Conservation (phyloP, 53 echinoderm and acorn worm species). For the Temnopleurus reevesii region DNA sequence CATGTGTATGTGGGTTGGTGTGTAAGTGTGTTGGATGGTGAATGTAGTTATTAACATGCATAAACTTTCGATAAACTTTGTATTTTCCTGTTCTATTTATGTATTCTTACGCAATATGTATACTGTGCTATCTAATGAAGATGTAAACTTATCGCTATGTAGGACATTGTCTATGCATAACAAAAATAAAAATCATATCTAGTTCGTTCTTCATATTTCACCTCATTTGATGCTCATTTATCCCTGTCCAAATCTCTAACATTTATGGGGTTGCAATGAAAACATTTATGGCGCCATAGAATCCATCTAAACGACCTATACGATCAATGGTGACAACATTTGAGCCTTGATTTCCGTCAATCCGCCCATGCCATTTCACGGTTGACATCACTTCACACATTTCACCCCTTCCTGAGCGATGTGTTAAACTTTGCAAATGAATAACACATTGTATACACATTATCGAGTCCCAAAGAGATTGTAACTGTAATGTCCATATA, state of each 20-base stretch:
- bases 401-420: not conserved
- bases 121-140: too few relatives aligned
- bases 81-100: too few relatives aligned
- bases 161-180: too few relatives aligned
- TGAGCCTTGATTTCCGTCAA: not conserved
- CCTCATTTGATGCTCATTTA: not conserved
- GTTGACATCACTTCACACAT: constrained; percentile 23
- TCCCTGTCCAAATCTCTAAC: too few relatives aligned
- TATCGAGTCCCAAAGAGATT: not conserved
- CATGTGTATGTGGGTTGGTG: too few relatives aligned
- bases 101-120: too few relatives aligned
- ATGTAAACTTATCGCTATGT: too few relatives aligned
- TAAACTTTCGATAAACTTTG: too few relatives aligned
- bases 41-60: too few relatives aligned
- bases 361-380: not conserved
- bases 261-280: too few relatives aligned
- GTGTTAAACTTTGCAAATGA: not conserved
- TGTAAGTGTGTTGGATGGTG: too few relatives aligned
- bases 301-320: not conserved
- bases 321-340: not conserved
- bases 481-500: not conserved
- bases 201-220: not conserved
- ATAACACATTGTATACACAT: not conserved
- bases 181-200: too few relatives aligned
- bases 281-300: not conserved